phyloP scores from a whole-genome alignment of 2,113 vertebrate genomes.

The Mormyrus iriodes region DNA sequence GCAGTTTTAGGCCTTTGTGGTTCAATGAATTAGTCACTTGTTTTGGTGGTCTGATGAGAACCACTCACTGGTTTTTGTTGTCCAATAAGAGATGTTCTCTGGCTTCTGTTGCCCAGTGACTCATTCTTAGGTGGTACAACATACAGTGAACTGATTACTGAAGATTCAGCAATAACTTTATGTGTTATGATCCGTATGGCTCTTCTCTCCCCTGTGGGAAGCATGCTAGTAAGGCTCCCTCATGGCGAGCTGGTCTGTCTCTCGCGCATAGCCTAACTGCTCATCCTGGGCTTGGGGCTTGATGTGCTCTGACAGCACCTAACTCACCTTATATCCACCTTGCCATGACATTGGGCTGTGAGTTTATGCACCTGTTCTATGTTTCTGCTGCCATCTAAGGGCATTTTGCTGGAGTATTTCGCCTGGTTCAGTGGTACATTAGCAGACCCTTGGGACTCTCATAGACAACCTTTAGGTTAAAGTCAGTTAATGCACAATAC shows the following conservation, averaged over 20 bases:
- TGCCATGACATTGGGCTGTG: background rate
- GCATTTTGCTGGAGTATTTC: background rate
- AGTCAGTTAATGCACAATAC: background rate
- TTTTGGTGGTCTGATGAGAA: background rate
- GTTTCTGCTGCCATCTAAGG: background rate
- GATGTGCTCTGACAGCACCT: constrained; percentile 11
- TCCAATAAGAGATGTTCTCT: background rate
- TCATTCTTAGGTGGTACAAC: background rate
- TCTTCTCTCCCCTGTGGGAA: background rate
- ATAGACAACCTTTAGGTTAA: background rate
- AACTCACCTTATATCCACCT: background rate
- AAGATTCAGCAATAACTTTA: background rate
- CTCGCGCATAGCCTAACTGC: background rate
- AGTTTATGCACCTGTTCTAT: background rate
- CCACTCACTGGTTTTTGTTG: background rate
- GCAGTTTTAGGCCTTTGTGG: background rate
- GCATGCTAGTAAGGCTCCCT: background rate
- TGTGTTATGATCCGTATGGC: background rate
- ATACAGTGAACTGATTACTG: background rate
- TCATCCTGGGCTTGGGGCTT: background rate
- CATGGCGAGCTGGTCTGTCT: constrained; percentile 1
- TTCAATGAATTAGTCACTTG: background rate
- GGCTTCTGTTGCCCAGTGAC: background rate
- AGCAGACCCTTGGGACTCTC: background rate
- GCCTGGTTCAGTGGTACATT: background rate